Evolutionary conservation across 92 coral and sea anemone genomes (phyloP).

Genomic region (Epizoanthus stellaris): DNA sequence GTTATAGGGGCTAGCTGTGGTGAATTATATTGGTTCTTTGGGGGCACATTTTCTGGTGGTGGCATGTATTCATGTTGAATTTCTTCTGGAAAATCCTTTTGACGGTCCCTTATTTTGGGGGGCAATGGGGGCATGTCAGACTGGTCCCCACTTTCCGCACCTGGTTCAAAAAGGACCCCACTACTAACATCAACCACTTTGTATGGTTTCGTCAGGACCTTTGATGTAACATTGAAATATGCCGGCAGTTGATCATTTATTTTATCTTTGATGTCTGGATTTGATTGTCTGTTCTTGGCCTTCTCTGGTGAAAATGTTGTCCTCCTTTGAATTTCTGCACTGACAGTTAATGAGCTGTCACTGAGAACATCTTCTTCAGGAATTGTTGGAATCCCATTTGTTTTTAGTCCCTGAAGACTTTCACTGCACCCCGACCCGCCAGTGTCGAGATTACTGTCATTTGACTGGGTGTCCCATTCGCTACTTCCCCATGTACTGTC

Average conservation of each 20-base stretch:
- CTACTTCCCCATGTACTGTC: conserved; percentile 64
- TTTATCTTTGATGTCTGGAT: conserved; percentile 54
- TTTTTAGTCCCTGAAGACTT: conserved; percentile 6
- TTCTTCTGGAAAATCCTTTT: conserved; percentile 44
- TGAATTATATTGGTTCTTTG: conserved; percentile 33
- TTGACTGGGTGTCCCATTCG: conserved; percentile 45
- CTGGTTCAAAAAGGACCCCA: conserved; percentile 62
- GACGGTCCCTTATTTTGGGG: conserved; percentile 77
- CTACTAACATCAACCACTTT: conserved; percentile 90
- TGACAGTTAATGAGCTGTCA: conserved; percentile 14
- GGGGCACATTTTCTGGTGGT: conserved; percentile 70
- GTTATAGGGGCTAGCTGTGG: conserved; percentile 26
- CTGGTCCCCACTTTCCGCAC: conserved; percentile 32
- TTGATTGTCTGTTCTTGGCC: conserved; percentile 56
- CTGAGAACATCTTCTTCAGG: conserved; percentile 32
- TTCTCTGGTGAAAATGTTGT: conserved; percentile 40
- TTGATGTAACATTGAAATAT: conserved; percentile 61
- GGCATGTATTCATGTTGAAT: conserved; percentile 79
- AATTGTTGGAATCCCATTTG: conserved; percentile 19
- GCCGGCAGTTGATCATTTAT: conserved; percentile 48
- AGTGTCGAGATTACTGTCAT: conserved; percentile 15
- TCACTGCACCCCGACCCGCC: not conserved
- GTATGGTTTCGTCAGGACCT: conserved; percentile 79
- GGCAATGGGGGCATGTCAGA: conserved; percentile 79
- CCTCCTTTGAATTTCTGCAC: conserved; percentile 6